Conservation (phyloP, 2,797 vertebrate genomes). For the Peromyscus eremicus region DNA sequence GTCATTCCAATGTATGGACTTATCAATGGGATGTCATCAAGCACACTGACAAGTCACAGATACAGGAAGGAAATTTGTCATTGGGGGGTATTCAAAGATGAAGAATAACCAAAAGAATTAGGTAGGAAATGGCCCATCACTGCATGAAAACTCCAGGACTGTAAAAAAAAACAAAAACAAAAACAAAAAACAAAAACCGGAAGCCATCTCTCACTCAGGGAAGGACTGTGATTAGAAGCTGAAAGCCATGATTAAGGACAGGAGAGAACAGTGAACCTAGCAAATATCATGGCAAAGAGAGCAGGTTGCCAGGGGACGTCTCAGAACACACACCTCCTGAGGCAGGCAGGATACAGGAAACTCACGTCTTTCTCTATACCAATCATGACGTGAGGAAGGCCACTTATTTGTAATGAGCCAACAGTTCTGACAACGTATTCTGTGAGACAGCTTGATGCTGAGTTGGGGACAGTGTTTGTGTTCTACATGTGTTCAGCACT, state of each 20-base stretch:
- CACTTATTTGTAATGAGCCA: background rate
- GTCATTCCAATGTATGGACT: background rate
- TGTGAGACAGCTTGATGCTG: background rate
- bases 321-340: background rate
- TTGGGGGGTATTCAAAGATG: background rate
- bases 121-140: background rate
- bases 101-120: background rate
- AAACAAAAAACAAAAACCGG: background rate
- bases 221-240: background rate
- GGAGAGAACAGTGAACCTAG: background rate
- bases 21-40: background rate
- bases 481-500: background rate
- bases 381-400: background rate
- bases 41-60: background rate
- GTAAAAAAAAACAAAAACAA: background rate
- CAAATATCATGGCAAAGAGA: background rate
- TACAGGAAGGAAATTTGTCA: background rate
- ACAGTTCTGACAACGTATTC: background rate
- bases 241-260: background rate
- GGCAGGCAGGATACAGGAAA: background rate
- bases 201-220: background rate
- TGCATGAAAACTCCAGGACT: background rate
- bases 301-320: background rate
- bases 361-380: background rate
- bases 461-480: background rate